Percentiles rank a stretch among this genome's conserved stretches.
These are phyloP conservation scores for Sebastes itinus DNA, from an alignment of 2,797 vertebrate species.

Conservation along the genomic window DNA sequence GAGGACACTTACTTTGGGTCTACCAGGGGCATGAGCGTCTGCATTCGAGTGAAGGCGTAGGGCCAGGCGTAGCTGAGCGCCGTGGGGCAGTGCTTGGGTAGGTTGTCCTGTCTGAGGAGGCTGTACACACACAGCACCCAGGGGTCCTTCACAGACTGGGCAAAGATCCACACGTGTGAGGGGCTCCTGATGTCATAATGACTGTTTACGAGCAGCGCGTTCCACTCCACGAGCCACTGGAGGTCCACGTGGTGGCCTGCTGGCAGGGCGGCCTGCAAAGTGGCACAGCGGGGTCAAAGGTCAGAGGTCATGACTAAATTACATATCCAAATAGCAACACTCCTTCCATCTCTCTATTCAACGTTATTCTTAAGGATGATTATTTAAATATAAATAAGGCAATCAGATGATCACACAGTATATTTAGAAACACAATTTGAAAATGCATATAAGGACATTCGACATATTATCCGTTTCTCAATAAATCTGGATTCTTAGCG, in stretches of 20 bases:
- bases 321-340: background rate
- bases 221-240: conserved; percentile 98
- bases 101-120: conserved; percentile 93
- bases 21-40: conserved; percentile 94
- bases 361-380: background rate
- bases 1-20: conserved; percentile 90
- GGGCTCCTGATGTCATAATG: conserved; percentile 97
- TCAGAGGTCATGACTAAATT: conserved; percentile 11
- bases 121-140: conserved; percentile 98
- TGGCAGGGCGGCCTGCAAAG: conserved; percentile 84
- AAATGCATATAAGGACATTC: background rate
- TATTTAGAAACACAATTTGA: background rate
- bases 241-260: conserved; percentile 92
- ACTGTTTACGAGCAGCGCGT: conserved; percentile 91
- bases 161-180: conserved; percentile 98
- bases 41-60: conserved; percentile 95
- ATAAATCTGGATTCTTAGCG: background rate
- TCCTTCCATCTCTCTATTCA: background rate
- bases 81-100: conserved; percentile 94
- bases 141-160: conserved; percentile 96
- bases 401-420: background rate
- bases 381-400: background rate
- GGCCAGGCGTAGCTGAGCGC: conserved; percentile 98
- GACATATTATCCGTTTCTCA: background rate
- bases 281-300: conserved; percentile 11